Evolutionary conservation across 1,140 invertebrate species (phyloP), one percentile per base, ranked within the genome.

Genomic region (Diorhabda carinulata): DNA sequence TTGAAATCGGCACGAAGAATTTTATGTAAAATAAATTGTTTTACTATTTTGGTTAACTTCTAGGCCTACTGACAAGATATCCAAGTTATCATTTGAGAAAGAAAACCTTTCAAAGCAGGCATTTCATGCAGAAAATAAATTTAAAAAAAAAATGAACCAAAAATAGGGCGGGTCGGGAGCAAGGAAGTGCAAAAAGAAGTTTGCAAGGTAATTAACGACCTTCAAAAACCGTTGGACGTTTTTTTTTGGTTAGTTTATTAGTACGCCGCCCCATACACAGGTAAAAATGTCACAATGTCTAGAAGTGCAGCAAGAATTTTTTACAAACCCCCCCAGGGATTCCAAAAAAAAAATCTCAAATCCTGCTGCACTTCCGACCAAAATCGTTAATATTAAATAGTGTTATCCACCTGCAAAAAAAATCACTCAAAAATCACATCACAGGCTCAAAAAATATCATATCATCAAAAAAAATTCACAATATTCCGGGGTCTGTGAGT

Each of bases 211-310:
- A 25, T 25, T 81, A 86, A 85, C 83, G 83, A 84, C 84, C 83
- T 82, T 85, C 84, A 85, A 85, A 86, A 84, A 74, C 66, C 84
- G 83, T 81, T 85, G 83, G 82, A 85, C 84, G 85, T 84, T 78
- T 77, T 25, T 25, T 25, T 66, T 73, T 70, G 61, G 68, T 70
- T 71, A 63, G 61, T 72, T 74, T 70, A 73, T 75, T 82, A 82
- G 84, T 87, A 86, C 86, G 85, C 83, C 83, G 85, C 86, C 86
- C 86, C 86, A 87, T 86, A 86, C 87, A 88, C 87, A 88, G 84
- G 84, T 84, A 88, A 88, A 87, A 88, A 87, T 87, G 87, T 87
- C 87, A 88, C 86, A 87, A 80, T 80, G 78, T 80, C 70, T 72
- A 64, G 63, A 70, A 76, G 77, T 67, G 76, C 65, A 74, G 78